Percentiles rank a stretch among this genome's conserved stretches.
phyloP scores from a whole-genome alignment of 2,797 vertebrate species.

The Karalla daura region DNA sequence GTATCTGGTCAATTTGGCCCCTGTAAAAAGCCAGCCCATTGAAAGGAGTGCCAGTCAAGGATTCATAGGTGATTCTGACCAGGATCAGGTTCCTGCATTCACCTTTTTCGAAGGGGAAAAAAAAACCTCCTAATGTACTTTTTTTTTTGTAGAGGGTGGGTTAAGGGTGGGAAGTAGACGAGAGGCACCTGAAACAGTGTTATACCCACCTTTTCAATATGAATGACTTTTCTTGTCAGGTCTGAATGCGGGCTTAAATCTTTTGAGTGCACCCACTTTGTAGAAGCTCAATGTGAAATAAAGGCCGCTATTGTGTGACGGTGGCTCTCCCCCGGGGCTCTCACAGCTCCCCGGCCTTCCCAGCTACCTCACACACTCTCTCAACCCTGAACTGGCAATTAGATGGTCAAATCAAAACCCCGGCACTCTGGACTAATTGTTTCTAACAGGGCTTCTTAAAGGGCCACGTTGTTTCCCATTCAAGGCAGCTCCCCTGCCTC shows the following conservation, averaged over 20 bases:
- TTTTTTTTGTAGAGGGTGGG: constrained; percentile 31
- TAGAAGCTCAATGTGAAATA: constrained; percentile 81
- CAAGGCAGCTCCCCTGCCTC: constrained; percentile 65
- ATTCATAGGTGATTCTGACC: constrained; percentile 54
- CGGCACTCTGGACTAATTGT: constrained; percentile 77
- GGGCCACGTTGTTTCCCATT: constrained; percentile 77
- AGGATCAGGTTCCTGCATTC: constrained; percentile 65
- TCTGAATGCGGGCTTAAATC: constrained; percentile 83
- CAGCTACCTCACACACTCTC: constrained; percentile 67
- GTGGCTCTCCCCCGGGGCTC: constrained; percentile 54
- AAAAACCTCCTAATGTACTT: constrained; percentile 37
- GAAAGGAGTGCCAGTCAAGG: constrained; percentile 45
- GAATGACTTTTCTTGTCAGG: constrained; percentile 78
- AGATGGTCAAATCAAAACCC: constrained; percentile 75
- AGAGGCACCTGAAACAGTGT: constrained; percentile 78
- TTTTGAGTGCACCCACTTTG: constrained; percentile 80
- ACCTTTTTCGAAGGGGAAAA: constrained; percentile 26
- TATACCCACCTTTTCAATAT: constrained; percentile 76
- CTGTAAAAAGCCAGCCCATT: constrained; percentile 49
- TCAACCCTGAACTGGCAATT: constrained; percentile 72
- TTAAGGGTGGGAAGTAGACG: constrained; percentile 29
- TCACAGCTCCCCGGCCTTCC: constrained; percentile 57
- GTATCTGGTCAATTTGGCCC: constrained; percentile 52
- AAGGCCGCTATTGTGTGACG: constrained; percentile 79
- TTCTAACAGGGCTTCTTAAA: constrained; percentile 78